Conservation (phyloP, 2,797 vertebrate species). For the Xiphophorus birchmanni region DNA sequence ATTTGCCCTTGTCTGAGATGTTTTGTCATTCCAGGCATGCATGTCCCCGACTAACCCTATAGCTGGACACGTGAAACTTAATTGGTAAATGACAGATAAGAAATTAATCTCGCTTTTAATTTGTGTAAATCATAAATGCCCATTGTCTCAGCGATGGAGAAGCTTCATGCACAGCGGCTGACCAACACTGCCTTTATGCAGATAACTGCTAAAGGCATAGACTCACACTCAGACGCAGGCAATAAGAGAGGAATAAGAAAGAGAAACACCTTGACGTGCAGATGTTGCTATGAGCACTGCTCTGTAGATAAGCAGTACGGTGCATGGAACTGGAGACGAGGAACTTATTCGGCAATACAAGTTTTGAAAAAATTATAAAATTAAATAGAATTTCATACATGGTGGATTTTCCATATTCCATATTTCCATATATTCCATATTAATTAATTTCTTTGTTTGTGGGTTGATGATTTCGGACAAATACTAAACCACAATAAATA, state of each 20-base stretch:
- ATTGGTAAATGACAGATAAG: conserved; percentile 48
- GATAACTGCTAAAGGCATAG: conserved; percentile 30
- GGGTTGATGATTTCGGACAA: not conserved
- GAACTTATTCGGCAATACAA: not conserved
- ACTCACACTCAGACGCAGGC: conserved; percentile 12
- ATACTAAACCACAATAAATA: not conserved
- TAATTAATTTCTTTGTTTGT: not conserved
- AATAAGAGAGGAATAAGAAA: conserved; percentile 17
- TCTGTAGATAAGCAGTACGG: conserved; percentile 25
- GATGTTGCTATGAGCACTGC: conserved; percentile 18
- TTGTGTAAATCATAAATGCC: conserved; percentile 40
- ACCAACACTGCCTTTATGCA: not conserved
- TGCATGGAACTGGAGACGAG: conserved; percentile 22
- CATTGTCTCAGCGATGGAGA: conserved; percentile 40
- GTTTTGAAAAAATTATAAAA: conserved; percentile 19
- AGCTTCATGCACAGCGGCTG: conserved; percentile 24
- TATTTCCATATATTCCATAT: not conserved
- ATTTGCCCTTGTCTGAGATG: conserved; percentile 13
- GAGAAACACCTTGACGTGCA: conserved; percentile 39
- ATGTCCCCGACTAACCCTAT: conserved; percentile 19
- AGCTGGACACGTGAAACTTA: conserved; percentile 37
- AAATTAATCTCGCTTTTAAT: conserved; percentile 45
- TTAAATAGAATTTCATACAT: not conserved
- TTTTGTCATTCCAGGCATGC: conserved; percentile 24
- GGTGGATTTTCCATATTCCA: not conserved